Conservation (phyloP, 2,797 vertebrate species). For the Bovichtus variegatus region DNA sequence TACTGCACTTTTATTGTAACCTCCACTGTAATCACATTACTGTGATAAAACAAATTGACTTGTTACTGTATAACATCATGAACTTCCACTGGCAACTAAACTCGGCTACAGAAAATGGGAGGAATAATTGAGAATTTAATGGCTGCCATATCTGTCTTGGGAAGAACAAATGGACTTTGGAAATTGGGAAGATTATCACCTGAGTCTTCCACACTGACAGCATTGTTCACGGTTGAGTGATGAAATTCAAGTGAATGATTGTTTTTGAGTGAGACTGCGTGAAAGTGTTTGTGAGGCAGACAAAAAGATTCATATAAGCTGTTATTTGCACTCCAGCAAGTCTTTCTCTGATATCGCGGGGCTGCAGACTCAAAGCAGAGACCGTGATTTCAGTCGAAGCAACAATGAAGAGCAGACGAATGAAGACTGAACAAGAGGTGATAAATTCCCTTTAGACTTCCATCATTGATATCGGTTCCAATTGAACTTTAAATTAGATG, state of each 20-base stretch:
- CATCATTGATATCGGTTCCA: conserved; percentile 35
- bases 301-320: conserved; percentile 45
- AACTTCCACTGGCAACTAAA: not conserved
- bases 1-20: not conserved
- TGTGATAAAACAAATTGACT: not conserved
- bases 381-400: conserved; percentile 50
- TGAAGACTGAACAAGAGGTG: conserved; percentile 56
- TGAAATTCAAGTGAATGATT: conserved; percentile 53
- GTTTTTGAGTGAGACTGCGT: conserved; percentile 23
- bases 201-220: conserved; percentile 26
- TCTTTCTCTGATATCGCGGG: conserved; percentile 38
- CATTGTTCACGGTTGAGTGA: conserved; percentile 40
- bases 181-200: conserved; percentile 51
- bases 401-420: conserved; percentile 43
- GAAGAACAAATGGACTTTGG: conserved; percentile 47
- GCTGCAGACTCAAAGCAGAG: conserved; percentile 42
- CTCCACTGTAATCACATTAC: not conserved
- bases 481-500: conserved; percentile 55
- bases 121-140: conserved; percentile 28
- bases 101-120: not conserved
- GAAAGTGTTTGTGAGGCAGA: conserved; percentile 45
- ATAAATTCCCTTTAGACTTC: conserved; percentile 60
- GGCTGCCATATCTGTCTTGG: conserved; percentile 12
- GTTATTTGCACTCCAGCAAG: conserved; percentile 44
- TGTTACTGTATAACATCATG: not conserved